These are phyloP conservation scores for Formica selysi DNA, from an alignment of 1,140 invertebrate species.

Conservation along the genomic window DNA sequence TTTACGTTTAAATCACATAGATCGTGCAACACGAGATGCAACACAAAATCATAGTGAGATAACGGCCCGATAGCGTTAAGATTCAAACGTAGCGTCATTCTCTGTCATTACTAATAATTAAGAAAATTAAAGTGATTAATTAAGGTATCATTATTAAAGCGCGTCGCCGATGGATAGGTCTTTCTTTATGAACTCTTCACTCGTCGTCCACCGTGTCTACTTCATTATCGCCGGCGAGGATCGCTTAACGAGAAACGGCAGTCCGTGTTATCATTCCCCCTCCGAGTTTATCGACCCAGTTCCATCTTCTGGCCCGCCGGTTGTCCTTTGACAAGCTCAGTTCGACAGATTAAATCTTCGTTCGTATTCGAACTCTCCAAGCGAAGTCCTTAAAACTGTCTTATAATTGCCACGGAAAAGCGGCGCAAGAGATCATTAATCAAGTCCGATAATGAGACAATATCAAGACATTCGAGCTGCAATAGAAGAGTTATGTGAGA, in stretches of 20 bases:
- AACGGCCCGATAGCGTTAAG: background rate
- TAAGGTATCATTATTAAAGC: constrained; percentile 54
- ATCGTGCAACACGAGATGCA: no score
- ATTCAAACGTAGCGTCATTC: constrained; percentile 1
- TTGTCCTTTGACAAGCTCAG: constrained; percentile 61
- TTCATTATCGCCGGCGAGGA: constrained; percentile 50
- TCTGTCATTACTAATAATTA: constrained; percentile 38
- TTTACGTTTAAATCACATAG: background rate
- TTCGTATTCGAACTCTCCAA: constrained; percentile 37
- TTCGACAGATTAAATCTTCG: constrained; percentile 63
- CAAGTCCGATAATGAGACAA: constrained; percentile 56
- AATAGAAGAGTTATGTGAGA: constrained; percentile 24
- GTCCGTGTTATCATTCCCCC: constrained; percentile 49
- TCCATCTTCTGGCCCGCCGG: constrained; percentile 29
- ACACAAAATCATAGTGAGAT: background rate
- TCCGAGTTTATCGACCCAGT: constrained; percentile 53
- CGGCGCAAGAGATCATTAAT: constrained; percentile 47
- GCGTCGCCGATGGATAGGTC: constrained; percentile 28
- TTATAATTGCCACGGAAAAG: constrained; percentile 48
- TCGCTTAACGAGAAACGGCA: constrained; percentile 57
- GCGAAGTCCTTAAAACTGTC: constrained; percentile 40
- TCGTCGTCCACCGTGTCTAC: constrained; percentile 43
- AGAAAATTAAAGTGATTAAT: constrained; percentile 58
- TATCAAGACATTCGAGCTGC: constrained; percentile 43
- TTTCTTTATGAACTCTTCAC: constrained; percentile 54